Evolutionary conservation across 2,888 invertebrate species (phyloP), one percentile per base, ranked within the genome.

Genomic region (Keiferia lycopersicella): DNA sequence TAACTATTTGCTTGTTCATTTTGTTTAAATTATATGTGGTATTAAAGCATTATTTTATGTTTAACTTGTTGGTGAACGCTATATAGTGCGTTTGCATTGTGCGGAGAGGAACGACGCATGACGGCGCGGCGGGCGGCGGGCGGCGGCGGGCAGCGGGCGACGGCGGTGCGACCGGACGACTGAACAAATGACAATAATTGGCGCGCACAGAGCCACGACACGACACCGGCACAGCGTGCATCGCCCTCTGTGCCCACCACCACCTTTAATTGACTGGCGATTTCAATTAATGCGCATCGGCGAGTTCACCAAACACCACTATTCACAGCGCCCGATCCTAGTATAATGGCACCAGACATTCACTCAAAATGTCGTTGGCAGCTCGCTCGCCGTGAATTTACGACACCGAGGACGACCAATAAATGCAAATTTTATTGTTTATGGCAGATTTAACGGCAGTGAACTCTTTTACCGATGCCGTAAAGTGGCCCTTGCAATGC

Each of bases 401-500:
- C 82, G 86, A 83, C 83, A 80, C 78, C 81, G 83, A 82, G 80
- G 88, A 88, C 86, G 88, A 84, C 87, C 89, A 87, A 91, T 91
- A 91, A 91, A 91, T 91, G 91, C 86, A 90, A 90, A 91, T 92
- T 91, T 91, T 88, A 91, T 90, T 87, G 87, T 90, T 90, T 90
- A 89, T 88, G 83, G 83, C 84, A 87, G 84, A 87, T 89, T 89
- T 88, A 88, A 88, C 83, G 85, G 87, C 82, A 82, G 79, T 86
- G 83, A 88, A 89, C 86, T 87, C 87, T 89, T 89, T 88, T 86
- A 86, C 81, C 83, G 82, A 84, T 85, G 81, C 81, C 81, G 81
- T 89, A 84, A 88, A 88, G 84, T 83, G 81, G 79, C 78, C 73
- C 80, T 82, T 79, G 80, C 78, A 79, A 72, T 80, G 73, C 71